Evolutionary conservation across 2,888 invertebrate genomes (phyloP).

Genomic region (Caenorhabditis uteleia): DNA sequence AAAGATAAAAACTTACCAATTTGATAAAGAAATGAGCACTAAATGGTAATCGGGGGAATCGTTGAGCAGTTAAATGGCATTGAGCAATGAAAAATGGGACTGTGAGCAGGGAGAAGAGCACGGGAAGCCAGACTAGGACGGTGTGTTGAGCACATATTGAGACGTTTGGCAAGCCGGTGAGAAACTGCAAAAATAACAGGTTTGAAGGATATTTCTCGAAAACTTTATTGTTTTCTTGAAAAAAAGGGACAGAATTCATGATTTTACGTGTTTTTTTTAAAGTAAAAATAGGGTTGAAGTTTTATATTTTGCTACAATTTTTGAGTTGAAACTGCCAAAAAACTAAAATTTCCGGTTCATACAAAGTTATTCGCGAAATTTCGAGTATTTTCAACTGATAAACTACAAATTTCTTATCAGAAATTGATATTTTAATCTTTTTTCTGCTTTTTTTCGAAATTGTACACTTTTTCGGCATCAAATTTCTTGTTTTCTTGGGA

Average conservation of each 20-base stretch:
- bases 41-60: conserved; percentile 25
- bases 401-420: no score
- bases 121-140: conserved; percentile 63
- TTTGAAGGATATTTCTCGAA: no score
- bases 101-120: conserved; percentile 46
- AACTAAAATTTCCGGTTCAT: no score
- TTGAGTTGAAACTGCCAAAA: no score
- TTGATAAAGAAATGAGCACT: conserved; percentile 29
- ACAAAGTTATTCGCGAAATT: no score
- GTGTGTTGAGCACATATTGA: conserved; percentile 63
- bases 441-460: no score
- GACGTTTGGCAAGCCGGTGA: conserved; percentile 57
- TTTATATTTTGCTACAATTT: background rate
- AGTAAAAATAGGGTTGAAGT: background rate
- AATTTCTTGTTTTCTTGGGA: no score
- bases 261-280: background rate
- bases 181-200: conserved; percentile 34
- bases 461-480: no score
- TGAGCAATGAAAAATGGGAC: conserved; percentile 43
- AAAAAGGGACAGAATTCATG: background rate
- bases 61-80: conserved; percentile 19
- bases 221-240: background rate
- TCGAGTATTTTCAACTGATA: no score
- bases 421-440: no score
- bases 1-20: conserved; percentile 8